Evolutionary conservation across 1,140 invertebrate species (phyloP).

Genomic region (Bombus picipes): DNA sequence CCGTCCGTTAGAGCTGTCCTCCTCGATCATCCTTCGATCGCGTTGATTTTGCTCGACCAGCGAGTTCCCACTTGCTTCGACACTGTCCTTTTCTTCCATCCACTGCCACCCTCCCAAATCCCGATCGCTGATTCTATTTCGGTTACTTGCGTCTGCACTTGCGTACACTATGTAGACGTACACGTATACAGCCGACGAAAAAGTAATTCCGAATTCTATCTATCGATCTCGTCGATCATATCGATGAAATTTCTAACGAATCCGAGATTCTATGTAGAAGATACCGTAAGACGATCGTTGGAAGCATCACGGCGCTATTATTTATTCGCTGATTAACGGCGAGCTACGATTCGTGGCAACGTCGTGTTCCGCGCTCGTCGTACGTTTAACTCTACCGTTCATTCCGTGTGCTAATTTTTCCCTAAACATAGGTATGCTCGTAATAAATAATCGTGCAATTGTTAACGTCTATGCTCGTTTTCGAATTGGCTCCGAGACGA

Average conservation of each 20-base stretch:
- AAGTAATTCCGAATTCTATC: rapidly evolving
- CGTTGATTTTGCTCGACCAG: slow-evolving; percentile 61
- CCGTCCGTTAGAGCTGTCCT: slow-evolving; percentile 69
- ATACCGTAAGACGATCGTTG: no score
- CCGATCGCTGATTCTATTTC: background rate
- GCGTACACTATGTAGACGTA: background rate
- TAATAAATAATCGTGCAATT: no score
- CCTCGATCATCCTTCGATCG: slow-evolving; percentile 70
- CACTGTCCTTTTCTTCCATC: slow-evolving; percentile 58
- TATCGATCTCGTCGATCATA: rapidly evolving
- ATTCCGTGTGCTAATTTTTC: no score
- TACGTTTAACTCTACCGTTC: no score
- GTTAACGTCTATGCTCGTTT: no score
- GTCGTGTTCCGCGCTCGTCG: no score
- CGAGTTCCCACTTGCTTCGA: slow-evolving; percentile 59
- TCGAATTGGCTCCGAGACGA: rapidly evolving
- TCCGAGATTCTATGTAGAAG: no score
- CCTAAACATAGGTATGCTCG: no score
- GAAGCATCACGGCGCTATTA: no score
- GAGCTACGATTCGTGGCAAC: no score
- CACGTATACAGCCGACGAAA: rapidly evolving
- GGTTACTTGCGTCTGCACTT: background rate
- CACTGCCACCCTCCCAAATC: background rate
- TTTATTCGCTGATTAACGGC: no score
- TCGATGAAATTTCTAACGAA: no score